Percentiles rank a stretch among this genome's conserved stretches.
Conservation (phyloP, 92 coral and sea anemone species). For the Pocillopora meandrina region DNA sequence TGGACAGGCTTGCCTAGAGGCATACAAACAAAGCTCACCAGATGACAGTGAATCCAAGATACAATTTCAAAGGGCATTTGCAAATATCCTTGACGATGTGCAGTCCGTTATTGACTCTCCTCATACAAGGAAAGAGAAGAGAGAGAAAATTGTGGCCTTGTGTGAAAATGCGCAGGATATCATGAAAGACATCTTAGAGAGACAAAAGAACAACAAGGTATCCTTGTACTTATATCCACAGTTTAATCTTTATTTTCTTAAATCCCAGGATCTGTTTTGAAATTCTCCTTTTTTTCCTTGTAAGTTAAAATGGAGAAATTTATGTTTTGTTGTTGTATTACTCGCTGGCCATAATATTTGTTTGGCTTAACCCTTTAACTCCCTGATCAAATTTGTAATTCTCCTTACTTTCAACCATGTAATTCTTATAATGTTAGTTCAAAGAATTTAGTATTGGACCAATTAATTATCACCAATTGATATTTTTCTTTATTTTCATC, state of each 20-base stretch:
- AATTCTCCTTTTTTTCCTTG: no score
- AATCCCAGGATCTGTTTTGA: neutral
- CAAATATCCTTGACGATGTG: slow-evolving; percentile 76
- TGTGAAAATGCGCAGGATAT: slow-evolving; percentile 98
- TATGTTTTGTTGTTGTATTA: no score
- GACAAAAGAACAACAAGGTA: slow-evolving; percentile 76
- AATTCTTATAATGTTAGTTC: no score
- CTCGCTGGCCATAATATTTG: no score
- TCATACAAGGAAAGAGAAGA: slow-evolving; percentile 88
- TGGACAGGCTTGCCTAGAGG: slow-evolving; percentile 65
- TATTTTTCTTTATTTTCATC: no score
- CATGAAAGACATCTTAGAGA: slow-evolving; percentile 83
- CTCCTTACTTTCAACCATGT: no score
- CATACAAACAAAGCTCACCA: slow-evolving; percentile 70
- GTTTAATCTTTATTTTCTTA: neutral
- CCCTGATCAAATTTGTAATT: no score
- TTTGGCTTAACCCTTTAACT: no score
- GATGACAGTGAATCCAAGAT: slow-evolving; percentile 85
- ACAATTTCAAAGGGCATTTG: slow-evolving; percentile 80
- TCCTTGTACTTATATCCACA: neutral
- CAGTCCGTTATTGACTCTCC: slow-evolving; percentile 84
- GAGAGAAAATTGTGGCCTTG: slow-evolving; percentile 89
- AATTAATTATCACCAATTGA: no score
- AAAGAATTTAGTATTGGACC: no score
- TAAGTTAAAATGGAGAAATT: no score